Base-by-base conservation (phyloP, 1,140 invertebrate genomes). In the Lysiphlebus fabarum region DNA sequence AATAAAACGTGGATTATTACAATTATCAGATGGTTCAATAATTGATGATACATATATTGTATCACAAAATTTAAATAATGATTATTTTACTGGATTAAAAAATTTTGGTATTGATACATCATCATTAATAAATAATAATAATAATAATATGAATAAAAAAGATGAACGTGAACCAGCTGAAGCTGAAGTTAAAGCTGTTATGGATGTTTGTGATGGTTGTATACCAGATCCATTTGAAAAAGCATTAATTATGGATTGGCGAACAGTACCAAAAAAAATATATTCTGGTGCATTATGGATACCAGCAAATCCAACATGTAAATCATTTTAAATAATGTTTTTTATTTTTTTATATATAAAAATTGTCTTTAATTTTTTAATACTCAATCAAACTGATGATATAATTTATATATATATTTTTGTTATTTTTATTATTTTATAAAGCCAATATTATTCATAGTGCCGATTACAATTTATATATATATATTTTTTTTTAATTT, bases 131-230 rank as follows among this genome's bases (percentile, higher is more conserved):
- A 26, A 26, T 26, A 26, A 26, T 26, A 26, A 26, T 2, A 82
- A 6, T 77, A 84, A 7, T 77, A 83, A 55, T 71, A n/a, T 14
- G 65, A 75, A 64, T 67, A 79, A 75, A 69, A 78, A 83, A 43
- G 83, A 89, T 37, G 88, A 90, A 64, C 80, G 87, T n/a, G 90
- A 91, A 64, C 89, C 90, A 0, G 90, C 90, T 0, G 90, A 92
- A 71, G 88, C 84, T 17, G 90, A 92, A 72, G 90, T 91, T 0
- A 86, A 81, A 61, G 84, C 85, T 1, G 87, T 91, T 2, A 90
- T 91, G 86, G 82, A 86, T 63, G 75, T 90, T 2, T 92, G 90
- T 70, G 85, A 85, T 44, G 87, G 85, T 4, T 91, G 90, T 62
- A 77, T 84, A 9, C 68, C 80, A 0, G 90, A 92, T 66, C 89